Evolutionary conservation across 2,113 vertebrate genomes (phyloP).

Genomic region (Apus apus): DNA sequence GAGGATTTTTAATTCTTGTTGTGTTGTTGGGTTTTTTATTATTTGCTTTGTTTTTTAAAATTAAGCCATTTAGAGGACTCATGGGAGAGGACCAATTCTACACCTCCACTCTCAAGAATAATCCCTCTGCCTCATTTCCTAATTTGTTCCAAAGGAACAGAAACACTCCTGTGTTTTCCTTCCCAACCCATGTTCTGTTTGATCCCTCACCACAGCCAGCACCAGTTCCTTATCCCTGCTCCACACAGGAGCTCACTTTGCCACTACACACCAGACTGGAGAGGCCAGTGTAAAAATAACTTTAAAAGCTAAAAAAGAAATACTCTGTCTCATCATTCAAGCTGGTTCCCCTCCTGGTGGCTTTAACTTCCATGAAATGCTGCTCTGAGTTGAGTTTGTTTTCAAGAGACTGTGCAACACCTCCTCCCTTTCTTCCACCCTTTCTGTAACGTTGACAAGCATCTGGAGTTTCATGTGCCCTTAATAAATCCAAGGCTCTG

Average conservation of each 20-base stretch:
- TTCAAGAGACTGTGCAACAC: not conserved
- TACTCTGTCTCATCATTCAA: not conserved
- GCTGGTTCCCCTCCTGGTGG: not conserved
- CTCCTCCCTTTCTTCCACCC: not conserved
- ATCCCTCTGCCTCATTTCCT: not conserved
- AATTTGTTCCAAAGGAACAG: not conserved
- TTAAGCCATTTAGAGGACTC: not conserved
- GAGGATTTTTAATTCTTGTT: not conserved
- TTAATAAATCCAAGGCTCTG: not conserved
- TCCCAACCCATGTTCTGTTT: not conserved
- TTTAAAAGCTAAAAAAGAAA: too few species aligned
- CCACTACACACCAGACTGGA: fast-evolving
- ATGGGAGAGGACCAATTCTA: not conserved
- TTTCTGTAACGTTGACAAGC: not conserved
- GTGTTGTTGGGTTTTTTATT: too few species aligned
- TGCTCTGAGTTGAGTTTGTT: not conserved
- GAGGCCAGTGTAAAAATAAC: not conserved
- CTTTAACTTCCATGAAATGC: not conserved
- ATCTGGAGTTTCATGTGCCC: not conserved
- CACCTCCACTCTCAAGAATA: not conserved
- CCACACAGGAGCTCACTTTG: not conserved
- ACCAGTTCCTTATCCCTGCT: not conserved
- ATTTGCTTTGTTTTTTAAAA: not conserved
- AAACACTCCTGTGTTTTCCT: not conserved
- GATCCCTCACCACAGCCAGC: fast-evolving